phyloP scores from a whole-genome alignment of 1,140 invertebrate species.

The Drosophila ambigua region DNA sequence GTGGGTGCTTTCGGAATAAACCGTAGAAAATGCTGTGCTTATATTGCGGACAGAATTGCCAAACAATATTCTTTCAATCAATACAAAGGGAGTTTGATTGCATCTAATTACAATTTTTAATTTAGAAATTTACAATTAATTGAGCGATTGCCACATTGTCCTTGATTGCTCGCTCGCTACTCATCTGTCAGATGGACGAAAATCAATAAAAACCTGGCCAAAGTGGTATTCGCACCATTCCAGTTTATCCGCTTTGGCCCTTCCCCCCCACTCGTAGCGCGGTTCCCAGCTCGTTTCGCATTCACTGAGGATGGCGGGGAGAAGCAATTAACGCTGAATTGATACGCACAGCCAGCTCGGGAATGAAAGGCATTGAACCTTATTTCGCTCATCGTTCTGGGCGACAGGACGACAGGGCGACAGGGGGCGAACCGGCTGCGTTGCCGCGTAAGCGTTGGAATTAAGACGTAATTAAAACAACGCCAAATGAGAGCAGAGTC shows the following conservation, averaged over 20 bases:
- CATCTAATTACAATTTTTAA: not conserved
- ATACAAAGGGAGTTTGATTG: too few relatives aligned
- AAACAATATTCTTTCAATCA: too few relatives aligned
- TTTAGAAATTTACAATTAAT: too few relatives aligned
- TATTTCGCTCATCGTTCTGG: conserved; percentile 11
- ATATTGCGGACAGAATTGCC: too few relatives aligned
- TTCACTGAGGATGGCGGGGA: conserved; percentile 39
- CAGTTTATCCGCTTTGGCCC: conserved; percentile 63
- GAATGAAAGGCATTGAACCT: conserved; percentile 54
- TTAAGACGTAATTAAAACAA: conserved; percentile 83
- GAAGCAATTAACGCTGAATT: conserved; percentile 77
- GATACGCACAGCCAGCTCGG: conserved; percentile 60
- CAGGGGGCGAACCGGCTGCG: not conserved
- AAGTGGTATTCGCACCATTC: conserved; percentile 69
- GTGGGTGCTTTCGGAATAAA: conserved; percentile 14
- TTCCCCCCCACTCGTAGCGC: not conserved
- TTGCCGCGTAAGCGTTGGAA: conserved; percentile 63
- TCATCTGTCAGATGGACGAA: conserved; percentile 4
- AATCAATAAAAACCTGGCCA: conserved; percentile 66
- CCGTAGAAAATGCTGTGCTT: too few relatives aligned
- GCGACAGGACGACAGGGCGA: too few relatives aligned
- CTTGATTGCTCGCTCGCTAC: conserved; percentile 14
- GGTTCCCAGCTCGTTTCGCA: conserved; percentile 31
- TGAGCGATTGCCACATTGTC: not conserved
- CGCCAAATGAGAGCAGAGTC: conserved; percentile 53